Evolutionary conservation across 2,888 invertebrate species (phyloP).

Genomic region (Trissoscelio sp.): DNA sequence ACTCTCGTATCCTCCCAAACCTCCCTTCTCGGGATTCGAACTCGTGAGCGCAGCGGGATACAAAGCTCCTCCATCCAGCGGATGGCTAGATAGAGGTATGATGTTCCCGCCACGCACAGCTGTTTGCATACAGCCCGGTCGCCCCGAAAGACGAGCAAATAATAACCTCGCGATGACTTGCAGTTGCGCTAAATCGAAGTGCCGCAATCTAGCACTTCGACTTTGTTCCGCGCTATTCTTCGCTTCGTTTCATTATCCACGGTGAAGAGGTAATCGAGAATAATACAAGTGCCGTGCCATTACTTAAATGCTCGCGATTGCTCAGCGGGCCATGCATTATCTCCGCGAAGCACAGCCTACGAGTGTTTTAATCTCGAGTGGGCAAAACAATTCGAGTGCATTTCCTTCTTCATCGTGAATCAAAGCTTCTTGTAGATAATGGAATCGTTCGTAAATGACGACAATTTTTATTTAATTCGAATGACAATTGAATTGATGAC

Average conservation of each 20-base stretch:
- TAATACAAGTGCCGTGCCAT: slow-evolving; percentile 62
- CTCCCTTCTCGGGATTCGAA: slow-evolving; percentile 55
- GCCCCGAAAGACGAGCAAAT: slow-evolving; percentile 74
- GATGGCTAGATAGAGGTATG: slow-evolving; percentile 65
- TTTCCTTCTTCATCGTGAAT: slow-evolving; percentile 20
- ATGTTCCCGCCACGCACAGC: slow-evolving; percentile 78
- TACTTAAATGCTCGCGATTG: slow-evolving; percentile 53
- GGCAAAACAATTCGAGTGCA: slow-evolving; percentile 19
- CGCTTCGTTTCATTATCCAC: slow-evolving; percentile 42
- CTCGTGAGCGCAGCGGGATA: slow-evolving; percentile 48
- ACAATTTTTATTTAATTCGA: background rate
- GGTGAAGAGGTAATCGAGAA: slow-evolving; percentile 75
- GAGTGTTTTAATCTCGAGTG: slow-evolving; percentile 24
- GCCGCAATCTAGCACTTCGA: slow-evolving; percentile 60
- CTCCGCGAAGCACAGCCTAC: slow-evolving; percentile 22
- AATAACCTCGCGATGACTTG: slow-evolving; percentile 76
- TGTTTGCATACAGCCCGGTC: slow-evolving; percentile 76
- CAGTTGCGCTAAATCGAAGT: slow-evolving; percentile 66
- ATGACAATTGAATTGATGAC: too few species aligned
- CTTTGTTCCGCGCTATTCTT: slow-evolving; percentile 44
- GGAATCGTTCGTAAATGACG: background rate
- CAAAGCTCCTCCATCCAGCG: slow-evolving; percentile 51
- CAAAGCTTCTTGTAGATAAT: background rate
- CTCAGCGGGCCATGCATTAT: slow-evolving; percentile 47
- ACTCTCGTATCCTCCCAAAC: slow-evolving; percentile 61